Base-by-base conservation (phyloP, 2,113 vertebrate species). In the Pelmatolapia mariae region DNA sequence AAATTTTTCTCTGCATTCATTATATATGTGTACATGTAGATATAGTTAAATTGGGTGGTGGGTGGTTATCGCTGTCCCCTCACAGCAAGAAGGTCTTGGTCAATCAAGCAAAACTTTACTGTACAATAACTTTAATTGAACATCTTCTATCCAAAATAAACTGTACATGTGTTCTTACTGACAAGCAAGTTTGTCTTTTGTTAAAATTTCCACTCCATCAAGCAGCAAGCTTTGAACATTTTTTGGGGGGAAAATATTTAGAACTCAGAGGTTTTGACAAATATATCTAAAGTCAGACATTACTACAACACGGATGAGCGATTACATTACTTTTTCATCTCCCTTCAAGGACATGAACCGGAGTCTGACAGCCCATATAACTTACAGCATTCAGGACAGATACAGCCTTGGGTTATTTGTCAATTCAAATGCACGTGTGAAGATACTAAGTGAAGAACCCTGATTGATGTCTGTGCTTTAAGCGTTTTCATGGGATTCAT, bases 341-440 rank as follows among this genome's bases (percentile, higher is more conserved):
- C 13, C 31, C 83, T 88, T 88, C 22, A 31, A 79, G 87, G 83
- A 81, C 66, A 15, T 24, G 22, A 82, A 59, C 80, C 80, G 36
- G 45, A 86, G 61, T 82, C 53, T 79, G 92, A 91, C 93, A 82
- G 81, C 43, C 47, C 40, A 29, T 56, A 86, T 90, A 81, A 87
- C 19, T 59, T 57, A 26, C 76, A 83, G 76, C 66, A 76, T n/a
- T 56, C 76, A 81, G 86, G 71, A 84, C 87, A 82, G 71, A 78
- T 11, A 6, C 66, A 40, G 83, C 90, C 80, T 19, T 4, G 31
- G 86, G 91, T 81, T 87, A 53, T 92, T 89, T 92, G 87, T 88
- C 86, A 54, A 63, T 88, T 86, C 50, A 68, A 56, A 93, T 92
- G 79, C 29, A 47, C 10, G 52, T 24, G 22, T 26, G n/a, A 47